A percentile compares a stretch with the other conserved stretches of the same genome.
phyloP scores from a whole-genome alignment of 2,888 invertebrate genomes.

The Unio delphinus region DNA sequence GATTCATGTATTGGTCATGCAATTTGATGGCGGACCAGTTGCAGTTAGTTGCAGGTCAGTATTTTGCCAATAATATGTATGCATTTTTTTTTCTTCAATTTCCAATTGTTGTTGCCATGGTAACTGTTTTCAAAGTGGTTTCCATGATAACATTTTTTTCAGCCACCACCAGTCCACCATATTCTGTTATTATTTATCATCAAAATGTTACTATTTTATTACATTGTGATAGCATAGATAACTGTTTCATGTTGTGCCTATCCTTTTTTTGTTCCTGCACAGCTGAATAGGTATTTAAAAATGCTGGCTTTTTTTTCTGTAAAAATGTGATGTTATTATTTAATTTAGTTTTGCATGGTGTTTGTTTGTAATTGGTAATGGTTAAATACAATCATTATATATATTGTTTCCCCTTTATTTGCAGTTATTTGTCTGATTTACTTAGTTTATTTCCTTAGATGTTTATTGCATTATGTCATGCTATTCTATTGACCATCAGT shows the following conservation, averaged over 20 bases:
- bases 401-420: conserved; percentile 7
- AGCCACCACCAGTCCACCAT: no score
- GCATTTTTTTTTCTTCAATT: no score
- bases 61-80: no score
- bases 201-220: no score
- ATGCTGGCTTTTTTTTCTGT: conserved; percentile 35
- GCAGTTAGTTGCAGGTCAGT: no score
- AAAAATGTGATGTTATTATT: conserved; percentile 39
- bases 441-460: conserved; percentile 9
- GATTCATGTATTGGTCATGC: no score
- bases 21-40: no score
- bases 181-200: no score
- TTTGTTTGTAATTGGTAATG: conserved; percentile 38
- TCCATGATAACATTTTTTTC: no score
- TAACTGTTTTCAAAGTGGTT: no score
- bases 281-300: conserved; percentile 34
- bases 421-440: conserved; percentile 3
- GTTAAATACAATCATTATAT: conserved; percentile 4
- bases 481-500: background rate
- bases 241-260: conserved; percentile 6
- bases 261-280: conserved; percentile 14
- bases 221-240: conserved; percentile 3
- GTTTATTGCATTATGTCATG: conserved; percentile 1
- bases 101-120: no score
- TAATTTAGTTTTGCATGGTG: conserved; percentile 42